Evolutionary conservation across 1,140 invertebrate genomes (phyloP).

Genomic region (Phymastichus coffea): DNA sequence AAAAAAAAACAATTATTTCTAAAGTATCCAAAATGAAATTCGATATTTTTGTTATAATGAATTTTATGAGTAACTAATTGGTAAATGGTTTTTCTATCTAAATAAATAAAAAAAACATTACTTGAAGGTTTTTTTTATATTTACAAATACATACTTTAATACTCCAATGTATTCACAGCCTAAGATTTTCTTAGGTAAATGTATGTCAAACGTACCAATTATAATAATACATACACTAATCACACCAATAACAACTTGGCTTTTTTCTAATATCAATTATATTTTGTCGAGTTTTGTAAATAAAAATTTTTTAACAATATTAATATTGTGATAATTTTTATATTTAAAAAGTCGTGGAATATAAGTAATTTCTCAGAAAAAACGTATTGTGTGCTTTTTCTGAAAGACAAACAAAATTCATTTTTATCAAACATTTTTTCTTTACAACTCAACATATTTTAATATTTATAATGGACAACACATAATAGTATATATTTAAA

Average conservation of each 20-base stretch:
- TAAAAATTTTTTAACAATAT: conserved; percentile 3
- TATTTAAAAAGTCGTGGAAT: no score
- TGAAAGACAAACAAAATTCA: neutral
- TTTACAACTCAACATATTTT: neutral
- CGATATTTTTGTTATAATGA: no score
- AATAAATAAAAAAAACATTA: no score
- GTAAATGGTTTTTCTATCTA: no score
- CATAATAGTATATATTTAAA: neutral
- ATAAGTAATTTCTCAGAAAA: neutral
- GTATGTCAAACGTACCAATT: conserved; percentile 36
- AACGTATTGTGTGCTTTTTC: neutral
- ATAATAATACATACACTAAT: neutral
- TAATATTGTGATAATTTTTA: conserved; percentile 1
- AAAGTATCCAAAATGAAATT: no score
- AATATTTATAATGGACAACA: no score
- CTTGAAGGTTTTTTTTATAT: conserved; percentile 52
- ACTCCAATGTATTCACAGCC: conserved; percentile 55
- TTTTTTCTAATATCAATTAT: neutral
- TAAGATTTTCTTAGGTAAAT: conserved; percentile 55
- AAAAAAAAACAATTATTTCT: no score
- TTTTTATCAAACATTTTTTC: neutral
- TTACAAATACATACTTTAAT: conserved; percentile 55
- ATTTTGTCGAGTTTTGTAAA: neutral
- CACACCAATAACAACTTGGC: neutral
- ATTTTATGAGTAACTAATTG: no score